Conservation (phyloP, 2,888 invertebrate genomes). For the Synanthedon andrenaeformis region DNA sequence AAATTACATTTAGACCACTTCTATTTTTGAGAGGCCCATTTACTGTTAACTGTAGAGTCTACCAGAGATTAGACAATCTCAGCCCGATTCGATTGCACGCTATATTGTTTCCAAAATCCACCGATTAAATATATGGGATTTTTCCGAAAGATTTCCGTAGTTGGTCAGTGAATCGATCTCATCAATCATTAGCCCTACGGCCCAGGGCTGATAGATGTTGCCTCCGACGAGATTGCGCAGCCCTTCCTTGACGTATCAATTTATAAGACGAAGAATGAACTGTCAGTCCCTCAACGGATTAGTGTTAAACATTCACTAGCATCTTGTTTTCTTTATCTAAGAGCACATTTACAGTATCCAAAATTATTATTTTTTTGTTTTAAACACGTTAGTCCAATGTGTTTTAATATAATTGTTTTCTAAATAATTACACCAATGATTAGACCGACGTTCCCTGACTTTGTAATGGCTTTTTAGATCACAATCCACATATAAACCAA, state of each 20-base stretch:
- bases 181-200: constrained; percentile 51
- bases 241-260: constrained; percentile 57
- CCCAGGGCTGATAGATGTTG: constrained; percentile 45
- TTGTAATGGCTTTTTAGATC: no score
- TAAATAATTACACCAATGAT: no score
- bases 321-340: neutral
- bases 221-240: constrained; percentile 43
- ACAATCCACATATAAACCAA: no score
- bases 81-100: no score
- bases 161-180: constrained; percentile 33
- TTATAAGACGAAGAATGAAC: constrained; percentile 63
- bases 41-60: no score
- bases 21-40: no score
- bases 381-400: no score
- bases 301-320: constrained; percentile 27
- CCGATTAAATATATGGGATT: constrained; percentile 6
- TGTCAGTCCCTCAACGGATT: constrained; percentile 42
- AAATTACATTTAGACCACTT: no score
- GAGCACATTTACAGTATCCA: neutral
- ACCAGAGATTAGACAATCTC: no score
- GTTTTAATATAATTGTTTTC: no score
- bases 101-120: no score
- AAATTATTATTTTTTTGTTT: neutral
- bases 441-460: no score
- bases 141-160: constrained; percentile 17